Evolutionary conservation across 2,888 invertebrate species (phyloP).

Genomic region (Dexiosoma caninum): DNA sequence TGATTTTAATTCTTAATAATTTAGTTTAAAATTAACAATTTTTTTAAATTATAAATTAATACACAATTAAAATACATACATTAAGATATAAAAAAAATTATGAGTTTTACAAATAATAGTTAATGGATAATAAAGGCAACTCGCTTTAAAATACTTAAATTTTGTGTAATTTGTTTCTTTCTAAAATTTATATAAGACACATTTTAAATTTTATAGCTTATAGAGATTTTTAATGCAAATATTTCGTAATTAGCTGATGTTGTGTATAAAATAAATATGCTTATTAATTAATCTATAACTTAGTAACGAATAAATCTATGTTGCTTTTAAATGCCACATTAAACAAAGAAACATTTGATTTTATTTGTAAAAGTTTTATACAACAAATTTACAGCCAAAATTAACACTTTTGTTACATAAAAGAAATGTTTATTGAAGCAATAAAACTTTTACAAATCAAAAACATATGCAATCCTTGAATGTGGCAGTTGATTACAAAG

Average conservation of each 20-base stretch:
- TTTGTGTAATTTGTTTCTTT: not conserved
- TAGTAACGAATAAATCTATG: constrained; percentile 37
- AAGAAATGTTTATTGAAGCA: too few relatives aligned
- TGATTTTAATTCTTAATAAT: constrained; percentile 22
- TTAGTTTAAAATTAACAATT: constrained; percentile 41
- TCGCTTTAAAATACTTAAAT: constrained; percentile 1
- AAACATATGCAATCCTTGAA: too few relatives aligned
- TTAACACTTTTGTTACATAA: too few relatives aligned
- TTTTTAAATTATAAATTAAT: constrained; percentile 33
- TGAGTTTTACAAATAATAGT: constrained; percentile 4
- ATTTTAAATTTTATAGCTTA: not conserved
- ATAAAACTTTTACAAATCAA: too few relatives aligned
- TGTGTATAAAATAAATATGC: constrained; percentile 46
- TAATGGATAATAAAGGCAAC: constrained; percentile 2
- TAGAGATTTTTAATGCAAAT: not conserved
- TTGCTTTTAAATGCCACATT: constrained; percentile 1
- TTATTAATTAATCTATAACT: constrained; percentile 35
- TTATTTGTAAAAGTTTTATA: too few relatives aligned
- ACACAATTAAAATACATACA: constrained; percentile 12
- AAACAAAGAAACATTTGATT: too few relatives aligned
- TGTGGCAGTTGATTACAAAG: too few relatives aligned
- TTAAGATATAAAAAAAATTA: constrained; percentile 21
- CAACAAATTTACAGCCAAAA: too few relatives aligned
- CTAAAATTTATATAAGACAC: not conserved
- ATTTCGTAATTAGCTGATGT: not conserved